Evolutionary conservation across 2,797 vertebrate species (phyloP), one percentile per base, ranked within the genome.

Genomic region (Calcarius lapponicus): DNA sequence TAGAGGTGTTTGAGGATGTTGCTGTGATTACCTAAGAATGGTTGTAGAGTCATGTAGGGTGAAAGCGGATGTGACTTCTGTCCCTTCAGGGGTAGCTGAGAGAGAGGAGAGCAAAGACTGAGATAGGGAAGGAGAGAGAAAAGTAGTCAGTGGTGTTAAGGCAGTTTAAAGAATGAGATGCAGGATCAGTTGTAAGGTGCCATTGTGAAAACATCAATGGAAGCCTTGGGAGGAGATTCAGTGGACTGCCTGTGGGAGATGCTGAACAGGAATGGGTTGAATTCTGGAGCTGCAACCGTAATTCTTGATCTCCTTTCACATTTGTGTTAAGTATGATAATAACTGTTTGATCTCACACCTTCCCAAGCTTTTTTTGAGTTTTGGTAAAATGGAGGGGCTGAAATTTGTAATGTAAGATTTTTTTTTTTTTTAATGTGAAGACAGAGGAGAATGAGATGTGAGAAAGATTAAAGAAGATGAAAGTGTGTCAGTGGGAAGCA

Each of bases 401-500:
- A 43, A 56, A 29, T 66, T 80, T 82, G n/a, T 89, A 51, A 28
- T 51, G 28, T 80, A 83, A 86, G 86, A 75, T n/a, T n/a, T n/a
- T n/a, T n/a, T 88, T 88, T 91, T 69, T 78, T 86, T 95, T 72
- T 84, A 45, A 66, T 36, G 9, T 79, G 76, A 79, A 60, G 66
- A 45, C 32, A 70, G 61, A 51, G 18, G 56, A 92, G 73, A 79
- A 40, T 11, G n/a, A 70, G 73, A 50, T 72, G 21, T 38, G 34
- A 80, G n/a, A 54, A 83, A 75, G 87, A 71, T 92, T 40, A 91
- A 92, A 91, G 80, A 78, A 71, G 51, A 14, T 40, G 20, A 47
- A 90, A 85, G 53, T 26, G 28, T 91, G 43, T 70, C 16, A 40
- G 15, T 54, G 69, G 74, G 67, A 93, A 87, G 56, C n/a, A 89